Evolutionary conservation across 2,797 vertebrate species (phyloP).

Genomic region (Halcyon chelicuti): DNA sequence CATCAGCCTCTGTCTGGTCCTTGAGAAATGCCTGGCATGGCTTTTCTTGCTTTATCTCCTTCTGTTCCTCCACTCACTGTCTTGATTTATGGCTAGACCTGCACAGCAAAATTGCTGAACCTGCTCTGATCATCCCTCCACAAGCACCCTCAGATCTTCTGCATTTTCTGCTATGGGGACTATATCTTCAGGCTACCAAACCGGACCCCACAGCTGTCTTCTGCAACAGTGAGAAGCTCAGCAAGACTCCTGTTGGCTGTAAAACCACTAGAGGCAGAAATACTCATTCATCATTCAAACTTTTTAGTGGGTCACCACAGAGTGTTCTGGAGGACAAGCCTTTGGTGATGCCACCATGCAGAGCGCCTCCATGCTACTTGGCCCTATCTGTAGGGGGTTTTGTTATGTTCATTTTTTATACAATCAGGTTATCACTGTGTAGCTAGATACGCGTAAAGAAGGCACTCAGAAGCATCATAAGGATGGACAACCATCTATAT

Average conservation of each 20-base stretch:
- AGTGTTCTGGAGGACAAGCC: background rate
- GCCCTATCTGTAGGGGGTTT: rapidly evolving
- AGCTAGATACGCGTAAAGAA: background rate
- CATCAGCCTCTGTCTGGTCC: background rate
- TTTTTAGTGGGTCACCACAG: background rate
- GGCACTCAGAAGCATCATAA: background rate
- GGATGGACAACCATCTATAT: background rate
- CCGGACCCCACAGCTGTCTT: background rate
- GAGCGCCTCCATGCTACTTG: background rate
- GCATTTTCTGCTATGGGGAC: no score
- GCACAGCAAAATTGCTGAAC: background rate
- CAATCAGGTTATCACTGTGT: rapidly evolving
- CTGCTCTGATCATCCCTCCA: background rate
- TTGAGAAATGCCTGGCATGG: background rate
- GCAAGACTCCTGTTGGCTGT: background rate
- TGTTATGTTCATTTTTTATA: background rate
- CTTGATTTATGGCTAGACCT: background rate
- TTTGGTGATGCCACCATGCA: background rate
- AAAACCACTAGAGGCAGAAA: background rate
- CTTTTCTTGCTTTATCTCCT: background rate
- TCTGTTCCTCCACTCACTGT: background rate
- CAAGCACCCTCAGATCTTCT: background rate
- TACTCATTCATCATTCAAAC: background rate
- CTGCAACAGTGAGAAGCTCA: background rate
- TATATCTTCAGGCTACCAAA: background rate